Percentiles rank a stretch among this genome's conserved stretches.
These are phyloP conservation scores for Agelaius phoeniceus DNA, from an alignment of 2,113 vertebrate species.

Conservation along the genomic window DNA sequence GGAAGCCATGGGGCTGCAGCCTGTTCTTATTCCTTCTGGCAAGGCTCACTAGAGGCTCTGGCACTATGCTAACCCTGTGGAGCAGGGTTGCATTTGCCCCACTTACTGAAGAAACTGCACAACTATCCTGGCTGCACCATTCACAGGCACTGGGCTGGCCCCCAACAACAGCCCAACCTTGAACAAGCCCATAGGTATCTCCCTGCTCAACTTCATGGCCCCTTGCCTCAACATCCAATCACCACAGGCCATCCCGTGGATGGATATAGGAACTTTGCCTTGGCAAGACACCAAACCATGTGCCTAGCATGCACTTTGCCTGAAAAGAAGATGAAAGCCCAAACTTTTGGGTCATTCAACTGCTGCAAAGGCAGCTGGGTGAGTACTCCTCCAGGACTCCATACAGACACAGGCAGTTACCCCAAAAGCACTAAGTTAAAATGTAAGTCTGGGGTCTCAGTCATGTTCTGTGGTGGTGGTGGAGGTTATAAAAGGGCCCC, in stretches of 20 bases:
- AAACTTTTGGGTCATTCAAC: neutral
- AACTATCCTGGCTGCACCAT: neutral
- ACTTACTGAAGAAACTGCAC: neutral
- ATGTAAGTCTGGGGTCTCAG: neutral
- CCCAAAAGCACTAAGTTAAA: neutral
- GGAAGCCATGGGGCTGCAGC: neutral
- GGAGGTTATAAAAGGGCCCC: neutral
- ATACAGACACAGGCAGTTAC: neutral
- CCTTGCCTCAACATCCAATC: neutral
- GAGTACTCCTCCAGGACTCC: neutral
- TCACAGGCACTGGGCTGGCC: neutral
- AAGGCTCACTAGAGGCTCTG: neutral
- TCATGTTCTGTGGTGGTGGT: neutral
- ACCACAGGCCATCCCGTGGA: neutral
- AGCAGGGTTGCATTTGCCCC: neutral
- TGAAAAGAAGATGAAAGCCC: neutral
- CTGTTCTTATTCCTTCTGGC: neutral
- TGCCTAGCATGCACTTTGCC: neutral
- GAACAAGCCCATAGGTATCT: neutral
- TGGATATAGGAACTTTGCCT: neutral
- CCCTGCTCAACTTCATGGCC: neutral
- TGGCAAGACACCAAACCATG: neutral
- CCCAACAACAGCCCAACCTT: neutral
- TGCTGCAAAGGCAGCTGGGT: neutral
- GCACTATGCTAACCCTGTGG: rapidly evolving